phyloP scores from a whole-genome alignment of 2,113 vertebrate genomes.

The Egretta garzetta region DNA sequence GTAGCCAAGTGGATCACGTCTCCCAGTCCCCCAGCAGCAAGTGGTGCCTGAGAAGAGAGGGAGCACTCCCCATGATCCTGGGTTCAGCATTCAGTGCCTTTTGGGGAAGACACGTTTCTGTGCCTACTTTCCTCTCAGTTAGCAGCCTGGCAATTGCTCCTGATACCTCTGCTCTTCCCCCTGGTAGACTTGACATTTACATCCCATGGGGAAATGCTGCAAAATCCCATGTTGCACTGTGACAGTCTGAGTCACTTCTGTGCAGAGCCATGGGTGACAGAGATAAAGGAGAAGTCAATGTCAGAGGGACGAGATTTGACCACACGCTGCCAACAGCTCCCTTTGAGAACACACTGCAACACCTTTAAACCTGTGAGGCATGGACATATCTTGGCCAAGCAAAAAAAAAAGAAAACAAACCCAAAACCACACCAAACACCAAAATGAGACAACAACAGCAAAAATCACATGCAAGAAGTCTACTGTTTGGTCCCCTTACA shows the following conservation, averaged over 20 bases:
- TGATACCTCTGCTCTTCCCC: not conserved
- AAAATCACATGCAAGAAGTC: not conserved
- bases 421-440: not conserved
- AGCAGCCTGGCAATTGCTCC: not conserved
- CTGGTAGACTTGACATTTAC: not conserved
- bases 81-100: not conserved
- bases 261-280: not conserved
- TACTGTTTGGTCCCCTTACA: not conserved
- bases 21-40: not conserved
- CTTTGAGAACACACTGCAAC: not conserved
- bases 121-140: not conserved
- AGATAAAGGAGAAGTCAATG: not conserved
- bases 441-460: not conserved
- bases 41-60: not conserved
- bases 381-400: not conserved
- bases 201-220: not conserved
- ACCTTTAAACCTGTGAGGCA: not conserved
- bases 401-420: not conserved
- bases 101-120: not conserved
- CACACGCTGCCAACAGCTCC: not conserved
- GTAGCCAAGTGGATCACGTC: not conserved
- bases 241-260: not conserved
- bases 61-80: not conserved
- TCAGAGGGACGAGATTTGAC: not conserved
- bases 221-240: not conserved